phyloP scores from a whole-genome alignment of 2,888 invertebrate genomes.

The Aromia moschata region DNA sequence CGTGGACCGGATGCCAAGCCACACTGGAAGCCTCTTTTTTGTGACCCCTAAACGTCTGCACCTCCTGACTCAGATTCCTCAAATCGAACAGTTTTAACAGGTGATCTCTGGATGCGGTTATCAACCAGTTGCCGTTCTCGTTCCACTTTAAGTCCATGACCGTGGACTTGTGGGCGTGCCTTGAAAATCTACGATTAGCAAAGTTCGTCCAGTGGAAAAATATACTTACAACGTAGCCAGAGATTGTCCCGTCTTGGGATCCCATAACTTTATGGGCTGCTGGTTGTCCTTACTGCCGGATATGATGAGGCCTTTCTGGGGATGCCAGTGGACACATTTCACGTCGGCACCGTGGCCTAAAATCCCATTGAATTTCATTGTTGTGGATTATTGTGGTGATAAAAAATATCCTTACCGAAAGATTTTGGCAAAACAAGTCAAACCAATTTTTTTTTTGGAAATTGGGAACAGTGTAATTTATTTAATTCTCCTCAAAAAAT shows the following conservation, averaged over 20 bases:
- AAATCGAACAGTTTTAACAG: conserved; percentile 97
- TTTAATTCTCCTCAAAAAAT: too few relatives aligned
- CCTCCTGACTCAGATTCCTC: conserved; percentile 92
- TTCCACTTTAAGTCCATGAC: conserved; percentile 99
- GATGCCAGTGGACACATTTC: conserved; percentile 99
- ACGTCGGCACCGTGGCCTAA: conserved; percentile 97
- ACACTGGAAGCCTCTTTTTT: conserved; percentile 98
- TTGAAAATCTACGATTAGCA: too few relatives aligned
- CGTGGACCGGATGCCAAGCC: conserved; percentile 99
- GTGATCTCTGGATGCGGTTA: conserved; percentile 98
- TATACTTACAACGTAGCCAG: conserved; percentile 86
- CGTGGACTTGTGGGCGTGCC: conserved; percentile 98
- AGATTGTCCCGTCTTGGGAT: conserved; percentile 95
- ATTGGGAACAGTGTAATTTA: too few relatives aligned
- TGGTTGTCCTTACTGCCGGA: conserved; percentile 99
- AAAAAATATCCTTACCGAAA: too few relatives aligned
- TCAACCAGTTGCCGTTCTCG: conserved; percentile 98
- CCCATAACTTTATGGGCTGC: conserved; percentile 99
- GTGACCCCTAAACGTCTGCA: conserved; percentile 98
- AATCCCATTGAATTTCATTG: too few relatives aligned
- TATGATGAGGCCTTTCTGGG: conserved; percentile 94
- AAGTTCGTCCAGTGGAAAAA: too few relatives aligned
- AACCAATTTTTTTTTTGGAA: too few relatives aligned
- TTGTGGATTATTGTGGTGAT: too few relatives aligned
- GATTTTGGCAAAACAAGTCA: too few relatives aligned